Evolutionary conservation across 2,888 invertebrate species (phyloP), one percentile per base, ranked within the genome.

Genomic region (Perdita meconis): DNA sequence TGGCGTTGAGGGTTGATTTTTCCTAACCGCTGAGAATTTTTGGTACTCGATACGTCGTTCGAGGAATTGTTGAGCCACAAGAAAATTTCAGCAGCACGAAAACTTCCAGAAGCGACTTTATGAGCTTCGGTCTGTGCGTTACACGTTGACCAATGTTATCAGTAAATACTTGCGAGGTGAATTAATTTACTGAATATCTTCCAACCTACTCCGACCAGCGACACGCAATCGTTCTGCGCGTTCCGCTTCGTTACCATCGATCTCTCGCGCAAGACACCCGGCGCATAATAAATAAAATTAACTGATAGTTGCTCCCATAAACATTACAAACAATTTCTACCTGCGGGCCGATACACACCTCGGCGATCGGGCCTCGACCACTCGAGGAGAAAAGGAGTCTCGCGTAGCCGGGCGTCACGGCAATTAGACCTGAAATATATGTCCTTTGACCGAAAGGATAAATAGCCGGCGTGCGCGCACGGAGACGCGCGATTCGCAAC

Each of bases 401-500:
- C 55, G 51, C 53, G 68, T 36, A 47, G 47, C 42, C 34, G 36
- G 36, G 36, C 36, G 69, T 55, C 69, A 78, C 66, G 78, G 78
- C 72, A 79, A 79, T 79, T 79, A 79, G 78, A 19, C 63, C 50
- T n/a, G 74, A 61, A 57, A 76, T 78, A 77, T 78, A 79, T 77
- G 72, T 50, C 55, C 63, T 40, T 19, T 38, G 51, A 26, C 61
- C 63, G 50, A 34, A 44, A 68, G 82, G 74, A 83, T 83, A 82
- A 83, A 83, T 68, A 80, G 67, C 65, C 63, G 55, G 55, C 60
- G 81, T 50, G 51, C 50, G 73, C 65, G 30, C 53, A 56, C 50
- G 57, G 80, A 78, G 50, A 71, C 59, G 81, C 65, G 42, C 78
- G 82, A 87, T 87, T 87, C 86, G 87, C 79, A 74, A 87, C 83